Conservation (phyloP, 2,113 vertebrate genomes). For the Bubalus kerabau region DNA sequence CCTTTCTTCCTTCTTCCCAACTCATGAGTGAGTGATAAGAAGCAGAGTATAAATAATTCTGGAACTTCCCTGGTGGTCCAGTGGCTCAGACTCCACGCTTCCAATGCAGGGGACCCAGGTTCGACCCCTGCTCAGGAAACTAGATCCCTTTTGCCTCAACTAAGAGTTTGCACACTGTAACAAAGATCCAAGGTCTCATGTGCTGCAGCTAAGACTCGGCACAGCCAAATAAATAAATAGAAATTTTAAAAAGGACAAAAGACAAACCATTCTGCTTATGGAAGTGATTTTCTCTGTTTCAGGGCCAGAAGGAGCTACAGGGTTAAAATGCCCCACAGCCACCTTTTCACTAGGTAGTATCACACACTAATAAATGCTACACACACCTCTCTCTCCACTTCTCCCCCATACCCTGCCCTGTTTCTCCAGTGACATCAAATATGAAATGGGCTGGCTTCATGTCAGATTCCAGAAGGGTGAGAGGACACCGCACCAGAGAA, state of each 20-base stretch:
- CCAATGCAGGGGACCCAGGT: background rate
- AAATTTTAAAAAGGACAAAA: background rate
- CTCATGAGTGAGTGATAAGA: background rate
- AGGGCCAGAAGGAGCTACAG: background rate
- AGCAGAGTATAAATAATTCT: background rate
- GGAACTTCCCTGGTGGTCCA: background rate
- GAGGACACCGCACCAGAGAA: background rate
- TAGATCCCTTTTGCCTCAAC: background rate
- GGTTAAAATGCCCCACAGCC: background rate
- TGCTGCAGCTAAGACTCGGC: fast-evolving
- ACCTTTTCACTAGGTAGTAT: background rate
- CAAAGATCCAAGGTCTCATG: background rate
- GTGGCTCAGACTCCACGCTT: background rate
- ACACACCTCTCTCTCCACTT: background rate
- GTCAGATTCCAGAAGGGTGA: background rate
- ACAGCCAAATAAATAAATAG: background rate
- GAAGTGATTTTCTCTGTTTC: background rate
- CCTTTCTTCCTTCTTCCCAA: background rate
- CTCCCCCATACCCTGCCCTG: background rate
- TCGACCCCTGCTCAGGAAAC: background rate
- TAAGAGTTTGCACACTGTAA: background rate
- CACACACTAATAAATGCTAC: background rate
- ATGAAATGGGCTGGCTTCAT: background rate
- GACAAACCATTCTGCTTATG: background rate
- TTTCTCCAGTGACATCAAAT: background rate